Evolutionary conservation across 2,888 invertebrate species (phyloP), one percentile per base, ranked within the genome.

Genomic region (Tridacna crocea): DNA sequence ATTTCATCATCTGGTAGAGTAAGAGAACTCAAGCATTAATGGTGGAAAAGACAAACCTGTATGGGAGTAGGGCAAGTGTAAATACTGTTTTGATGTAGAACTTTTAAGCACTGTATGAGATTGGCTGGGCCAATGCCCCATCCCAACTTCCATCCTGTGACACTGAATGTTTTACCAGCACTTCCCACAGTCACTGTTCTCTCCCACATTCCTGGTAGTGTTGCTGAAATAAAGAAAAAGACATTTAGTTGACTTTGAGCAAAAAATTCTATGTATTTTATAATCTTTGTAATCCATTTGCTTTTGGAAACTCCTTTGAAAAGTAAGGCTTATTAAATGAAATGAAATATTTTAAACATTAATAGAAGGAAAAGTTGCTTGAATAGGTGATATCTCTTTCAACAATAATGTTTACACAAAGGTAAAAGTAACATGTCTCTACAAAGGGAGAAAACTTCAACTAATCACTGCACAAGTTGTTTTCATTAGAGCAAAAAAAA

Each of bases 121-220:
- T 96, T 94, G 0, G 96, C 96, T 0, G 99, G 99, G 0, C 97
- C 99, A 94, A 99, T 97, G 0, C 98, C 98, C 99, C 99, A 99
- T 75, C 99, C 99, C 4, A 96, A 96, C 96, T 95, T 94, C 93
- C 93, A 94, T 6, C 99, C 99, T 0, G 99, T 99, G 19, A 98
- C 98, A 76, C 98, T 98, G 95, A 99, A 99, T 0, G 98, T 98
- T 96, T 99, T 99, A 0, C 99, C 99, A 0, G 99, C 99, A 27
- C 99, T 99, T 0, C 99, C 99, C 85, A 99, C 96, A 0, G 99
- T 99, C 55, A 99, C 96, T 0, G 99, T 99, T 36, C 99, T 96
- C 87, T 99, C 98, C 97, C 98, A 99, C 99, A 99, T 99, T 22
- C 95, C 98, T 0, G 99, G 99, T 12, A 99, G 94, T 0, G 98